Conservation (phyloP, 2,113 vertebrate species). For the Xenus cinereus region DNA sequence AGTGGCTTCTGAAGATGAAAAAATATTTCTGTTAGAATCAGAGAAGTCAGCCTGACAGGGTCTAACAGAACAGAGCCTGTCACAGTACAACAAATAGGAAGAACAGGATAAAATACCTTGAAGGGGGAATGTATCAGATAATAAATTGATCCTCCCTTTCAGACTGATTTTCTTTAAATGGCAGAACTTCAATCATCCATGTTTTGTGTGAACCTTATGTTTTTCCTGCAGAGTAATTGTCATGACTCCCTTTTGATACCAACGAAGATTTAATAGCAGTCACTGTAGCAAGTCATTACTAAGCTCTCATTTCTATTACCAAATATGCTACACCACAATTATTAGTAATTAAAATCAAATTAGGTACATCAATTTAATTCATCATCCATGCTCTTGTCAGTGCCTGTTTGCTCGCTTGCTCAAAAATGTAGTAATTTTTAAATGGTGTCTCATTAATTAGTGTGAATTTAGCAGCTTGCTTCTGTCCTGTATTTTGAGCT, state of each 20-base stretch:
- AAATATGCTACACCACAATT: slow-evolving; percentile 49
- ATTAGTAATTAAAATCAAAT: slow-evolving; percentile 64
- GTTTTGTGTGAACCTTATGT: background rate
- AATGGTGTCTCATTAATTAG: slow-evolving; percentile 43
- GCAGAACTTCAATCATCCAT: background rate
- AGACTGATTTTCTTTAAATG: background rate
- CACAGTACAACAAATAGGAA: background rate
- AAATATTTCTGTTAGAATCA: background rate
- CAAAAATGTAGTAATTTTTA: slow-evolving; percentile 34
- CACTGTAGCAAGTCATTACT: slow-evolving; percentile 34
- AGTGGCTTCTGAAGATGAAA: background rate
- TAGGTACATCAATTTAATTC: slow-evolving; percentile 48
- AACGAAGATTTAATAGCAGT: slow-evolving; percentile 43
- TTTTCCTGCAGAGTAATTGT: slow-evolving; percentile 44
- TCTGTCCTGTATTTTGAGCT: slow-evolving; percentile 11
- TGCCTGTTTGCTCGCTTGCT: slow-evolving; percentile 3
- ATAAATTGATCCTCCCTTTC: slow-evolving; percentile 1
- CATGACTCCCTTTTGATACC: slow-evolving; percentile 16
- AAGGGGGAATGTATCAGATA: background rate
- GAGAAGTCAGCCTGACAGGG: background rate
- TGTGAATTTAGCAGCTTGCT: slow-evolving; percentile 16
- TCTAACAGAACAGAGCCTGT: background rate
- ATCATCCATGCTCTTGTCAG: slow-evolving; percentile 41
- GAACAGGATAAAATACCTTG: background rate
- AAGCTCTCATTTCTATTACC: slow-evolving; percentile 29